Evolutionary conservation across 2,888 invertebrate genomes (phyloP), one percentile per base, ranked within the genome.

Genomic region (Brachyptera risi): DNA sequence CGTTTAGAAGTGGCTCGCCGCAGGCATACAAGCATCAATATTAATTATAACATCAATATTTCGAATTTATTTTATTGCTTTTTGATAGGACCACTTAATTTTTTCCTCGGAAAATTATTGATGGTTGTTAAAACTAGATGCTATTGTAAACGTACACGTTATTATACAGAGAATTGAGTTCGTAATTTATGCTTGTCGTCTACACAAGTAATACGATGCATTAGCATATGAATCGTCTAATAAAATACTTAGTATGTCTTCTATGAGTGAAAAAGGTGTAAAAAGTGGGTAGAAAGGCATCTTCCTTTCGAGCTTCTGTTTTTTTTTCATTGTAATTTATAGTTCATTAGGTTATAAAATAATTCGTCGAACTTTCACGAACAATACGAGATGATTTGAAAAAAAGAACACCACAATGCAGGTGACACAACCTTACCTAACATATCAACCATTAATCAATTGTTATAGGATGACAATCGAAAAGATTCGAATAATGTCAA

Each of bases 71-170:
- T 44, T 44, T 44, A 44, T 44, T 44, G 44, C 44, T 19, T 44
- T 44, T 44, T 44, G 44, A 44, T 44, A 21, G 44, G 44, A 44
- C 44, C 44, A 44, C 44, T 44, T 44, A 44, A 19, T 19, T 44
- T 44, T 44, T 44, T 44, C 31, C 31, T 44, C 13, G 15, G 4
- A 15, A 3, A 38, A 38, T 19, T 44, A 44, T 44, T 44, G 44
- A 44, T 44, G 21, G 44, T 15, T 44, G 7, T 31, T 7, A 44
- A 44, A 19, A 44, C 15, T 44, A 19, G 21, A 44, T 3, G 21
- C 17, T 44, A 15, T 44, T 44, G 44, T 44, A 44, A 19, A 44
- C 7, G 31, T 31, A 44, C 17, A 44, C 11, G n/a, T n/a, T n/a
- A n/a, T n/a, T n/a, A n/a, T n/a, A n/a, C n/a, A n/a, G n/a, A 38